Percentiles rank a stretch among this genome's conserved stretches.
phyloP scores from a whole-genome alignment of 2,888 invertebrate genomes.

The Imbricaverruca yamaguchii region DNA sequence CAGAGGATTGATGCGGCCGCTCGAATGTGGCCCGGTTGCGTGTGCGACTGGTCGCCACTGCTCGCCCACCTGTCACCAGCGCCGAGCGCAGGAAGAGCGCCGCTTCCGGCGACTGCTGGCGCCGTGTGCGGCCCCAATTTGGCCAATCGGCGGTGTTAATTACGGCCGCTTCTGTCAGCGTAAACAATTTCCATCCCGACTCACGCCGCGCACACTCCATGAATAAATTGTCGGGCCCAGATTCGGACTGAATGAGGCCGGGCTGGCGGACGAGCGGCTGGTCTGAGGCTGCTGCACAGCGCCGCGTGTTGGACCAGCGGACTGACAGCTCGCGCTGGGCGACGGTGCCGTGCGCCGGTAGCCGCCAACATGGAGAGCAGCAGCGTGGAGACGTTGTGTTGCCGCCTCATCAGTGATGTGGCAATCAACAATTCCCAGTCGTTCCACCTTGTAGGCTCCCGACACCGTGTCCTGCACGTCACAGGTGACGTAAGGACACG shows the following conservation, averaged over 20 bases:
- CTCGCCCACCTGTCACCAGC: neutral
- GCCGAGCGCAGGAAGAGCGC: neutral
- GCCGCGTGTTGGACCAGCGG: neutral
- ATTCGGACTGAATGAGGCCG: constrained; percentile 7
- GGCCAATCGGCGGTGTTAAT: neutral
- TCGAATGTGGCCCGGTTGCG: neutral
- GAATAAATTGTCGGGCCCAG: constrained; percentile 13
- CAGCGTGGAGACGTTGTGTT: too few relatives aligned
- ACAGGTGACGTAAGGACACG: too few relatives aligned
- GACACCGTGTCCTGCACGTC: too few relatives aligned
- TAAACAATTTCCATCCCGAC: constrained; percentile 12
- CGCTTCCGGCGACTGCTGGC: neutral
- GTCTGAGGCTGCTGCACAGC: neutral
- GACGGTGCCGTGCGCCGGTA: too few relatives aligned
- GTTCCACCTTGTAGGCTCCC: too few relatives aligned
- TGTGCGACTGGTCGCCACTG: neutral
- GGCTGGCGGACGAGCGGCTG: neutral
- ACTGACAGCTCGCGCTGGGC: neutral
- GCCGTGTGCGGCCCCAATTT: neutral
- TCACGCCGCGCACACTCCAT: neutral
- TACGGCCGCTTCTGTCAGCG: constrained; percentile 1
- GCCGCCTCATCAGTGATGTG: too few relatives aligned
- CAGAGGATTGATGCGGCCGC: too few relatives aligned
- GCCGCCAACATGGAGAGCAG: too few relatives aligned
- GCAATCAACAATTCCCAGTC: too few relatives aligned